Percentiles rank a stretch among this genome's conserved stretches.
Conservation (phyloP, 2,797 vertebrate species). For the Eptatretus atami region DNA sequence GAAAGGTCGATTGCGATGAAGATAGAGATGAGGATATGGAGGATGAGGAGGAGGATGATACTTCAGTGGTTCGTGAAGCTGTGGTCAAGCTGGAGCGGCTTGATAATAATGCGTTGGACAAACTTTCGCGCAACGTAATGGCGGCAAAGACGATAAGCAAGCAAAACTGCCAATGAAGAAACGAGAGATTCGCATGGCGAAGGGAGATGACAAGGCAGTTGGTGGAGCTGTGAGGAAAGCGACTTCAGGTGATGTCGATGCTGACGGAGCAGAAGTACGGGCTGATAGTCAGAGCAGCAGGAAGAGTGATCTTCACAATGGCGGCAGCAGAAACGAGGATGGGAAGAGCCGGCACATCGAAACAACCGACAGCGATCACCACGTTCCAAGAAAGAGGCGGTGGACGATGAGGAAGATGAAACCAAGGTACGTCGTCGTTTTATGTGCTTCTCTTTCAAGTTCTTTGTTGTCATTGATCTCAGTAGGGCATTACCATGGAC, state of each 20-base stretch:
- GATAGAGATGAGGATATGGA: neutral
- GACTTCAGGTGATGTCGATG: neutral
- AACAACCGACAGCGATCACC: neutral
- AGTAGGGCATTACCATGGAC: no score
- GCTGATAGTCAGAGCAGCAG: neutral
- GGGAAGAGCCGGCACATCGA: conserved; percentile 1
- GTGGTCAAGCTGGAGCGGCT: conserved; percentile 5
- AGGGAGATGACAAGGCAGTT: neutral
- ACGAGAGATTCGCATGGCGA: conserved; percentile 1
- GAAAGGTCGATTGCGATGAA: no score
- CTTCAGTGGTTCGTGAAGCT: neutral
- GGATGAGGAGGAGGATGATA: conserved; percentile 1
- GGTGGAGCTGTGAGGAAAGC: neutral
- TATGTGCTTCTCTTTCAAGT: no score
- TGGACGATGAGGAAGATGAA: no score
- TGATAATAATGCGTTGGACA: neutral
- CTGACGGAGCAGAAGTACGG: neutral
- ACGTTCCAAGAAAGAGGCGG: no score
- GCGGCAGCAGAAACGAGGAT: neutral
- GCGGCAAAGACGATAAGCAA: conserved; percentile 3
- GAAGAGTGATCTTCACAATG: neutral
- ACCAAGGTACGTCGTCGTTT: no score
- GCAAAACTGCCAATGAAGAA: conserved; percentile 4
- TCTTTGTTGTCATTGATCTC: no score
- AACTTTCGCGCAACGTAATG: neutral